A percentile compares a stretch with the other conserved stretches of the same genome.
Evolutionary conservation across 2,888 invertebrate species (phyloP).

Genomic region (Leptinotarsa juncta): DNA sequence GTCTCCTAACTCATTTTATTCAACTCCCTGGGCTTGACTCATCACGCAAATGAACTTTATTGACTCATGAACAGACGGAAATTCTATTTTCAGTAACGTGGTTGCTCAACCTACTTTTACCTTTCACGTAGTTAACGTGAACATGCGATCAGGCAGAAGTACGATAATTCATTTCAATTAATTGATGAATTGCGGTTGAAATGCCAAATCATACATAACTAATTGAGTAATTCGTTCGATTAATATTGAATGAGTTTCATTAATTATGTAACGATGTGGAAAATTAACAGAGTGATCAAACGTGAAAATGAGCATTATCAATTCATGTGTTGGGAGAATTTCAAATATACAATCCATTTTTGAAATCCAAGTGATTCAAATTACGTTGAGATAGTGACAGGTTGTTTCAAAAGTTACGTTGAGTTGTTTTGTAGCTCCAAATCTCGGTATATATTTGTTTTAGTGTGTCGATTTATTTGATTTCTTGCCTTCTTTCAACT

Average conservation of each 20-base stretch:
- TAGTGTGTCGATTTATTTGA: no score
- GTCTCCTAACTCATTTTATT: neutral
- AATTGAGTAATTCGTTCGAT: conserved; percentile 8
- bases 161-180: conserved; percentile 1
- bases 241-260: neutral
- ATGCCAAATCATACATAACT: neutral
- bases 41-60: neutral
- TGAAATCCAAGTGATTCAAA: no score
- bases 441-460: no score
- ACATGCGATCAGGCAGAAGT: conserved; percentile 1
- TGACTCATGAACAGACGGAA: neutral
- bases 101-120: neutral
- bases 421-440: no score
- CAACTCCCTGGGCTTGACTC: neutral
- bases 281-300: neutral
- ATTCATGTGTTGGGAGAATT: neutral
- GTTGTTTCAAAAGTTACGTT: no score
- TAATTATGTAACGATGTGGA: neutral
- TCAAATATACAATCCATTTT: no score
- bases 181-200: conserved; percentile 10
- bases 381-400: no score
- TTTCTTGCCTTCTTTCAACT: no score
- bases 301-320: neutral
- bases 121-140: neutral
- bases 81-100: neutral